phyloP scores from a whole-genome alignment of 2,113 vertebrate genomes.

The Oncorhynchus masou region DNA sequence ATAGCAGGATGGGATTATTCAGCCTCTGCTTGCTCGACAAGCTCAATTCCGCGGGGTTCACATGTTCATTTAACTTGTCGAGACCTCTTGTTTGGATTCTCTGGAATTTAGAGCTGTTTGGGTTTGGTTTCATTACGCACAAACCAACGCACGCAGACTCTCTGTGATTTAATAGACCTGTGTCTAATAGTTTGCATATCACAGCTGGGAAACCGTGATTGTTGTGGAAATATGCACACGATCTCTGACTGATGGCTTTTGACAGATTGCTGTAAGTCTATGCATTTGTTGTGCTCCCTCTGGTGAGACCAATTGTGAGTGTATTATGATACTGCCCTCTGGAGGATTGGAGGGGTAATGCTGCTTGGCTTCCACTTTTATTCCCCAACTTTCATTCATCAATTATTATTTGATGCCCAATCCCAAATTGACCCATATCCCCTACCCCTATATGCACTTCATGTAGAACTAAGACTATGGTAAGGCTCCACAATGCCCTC shows the following conservation, averaged over 20 bases:
- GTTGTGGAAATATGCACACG: constrained; percentile 1
- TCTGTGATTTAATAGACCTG: not conserved
- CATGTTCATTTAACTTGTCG: not conserved
- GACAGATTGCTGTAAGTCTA: constrained; percentile 3
- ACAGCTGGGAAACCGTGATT: not conserved
- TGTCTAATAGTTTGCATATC: not conserved
- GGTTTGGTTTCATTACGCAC: not conserved
- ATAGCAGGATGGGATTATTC: not conserved
- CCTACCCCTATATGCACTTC: no score
- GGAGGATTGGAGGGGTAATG: not conserved
- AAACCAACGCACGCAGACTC: not conserved
- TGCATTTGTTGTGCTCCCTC: not conserved
- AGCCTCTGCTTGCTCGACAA: not conserved
- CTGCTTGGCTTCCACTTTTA: not conserved
- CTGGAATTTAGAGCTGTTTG: not conserved
- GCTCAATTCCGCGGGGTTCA: not conserved
- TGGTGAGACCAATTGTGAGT: not conserved
- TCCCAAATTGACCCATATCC: no score
- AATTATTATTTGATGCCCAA: no score
- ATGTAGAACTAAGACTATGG: no score
- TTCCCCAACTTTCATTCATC: no score
- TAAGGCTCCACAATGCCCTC: not conserved
- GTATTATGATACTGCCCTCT: not conserved
- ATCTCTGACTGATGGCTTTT: not conserved
- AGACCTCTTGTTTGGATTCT: not conserved